phyloP scores from a whole-genome alignment of 2,797 vertebrate species.

The Calcarius lapponicus region DNA sequence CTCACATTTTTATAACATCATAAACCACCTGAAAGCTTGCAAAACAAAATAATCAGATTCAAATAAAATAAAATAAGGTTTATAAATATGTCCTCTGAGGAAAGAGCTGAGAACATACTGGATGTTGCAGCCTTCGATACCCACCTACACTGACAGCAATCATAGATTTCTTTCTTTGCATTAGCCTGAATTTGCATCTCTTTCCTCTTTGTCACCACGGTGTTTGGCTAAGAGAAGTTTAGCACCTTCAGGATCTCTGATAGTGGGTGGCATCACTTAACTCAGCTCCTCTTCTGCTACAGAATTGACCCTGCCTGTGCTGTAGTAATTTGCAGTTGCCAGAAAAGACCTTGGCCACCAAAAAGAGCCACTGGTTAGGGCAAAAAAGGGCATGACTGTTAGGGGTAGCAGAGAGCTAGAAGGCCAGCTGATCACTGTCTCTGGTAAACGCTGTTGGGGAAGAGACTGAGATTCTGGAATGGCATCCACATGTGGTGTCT shows the following conservation, averaged over 20 bases:
- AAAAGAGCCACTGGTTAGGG: not conserved
- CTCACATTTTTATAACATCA: not conserved
- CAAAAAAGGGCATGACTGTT: not conserved
- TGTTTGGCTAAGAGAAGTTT: not conserved
- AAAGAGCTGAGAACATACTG: not conserved
- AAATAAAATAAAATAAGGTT: not conserved
- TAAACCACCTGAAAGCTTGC: not conserved
- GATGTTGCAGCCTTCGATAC: not conserved
- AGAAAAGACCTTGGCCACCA: not conserved
- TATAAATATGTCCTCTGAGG: not conserved
- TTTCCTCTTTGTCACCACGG: not conserved
- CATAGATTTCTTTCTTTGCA: not conserved
- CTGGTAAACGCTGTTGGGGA: not conserved
- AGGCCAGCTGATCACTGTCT: not conserved
- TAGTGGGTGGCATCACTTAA: not conserved
- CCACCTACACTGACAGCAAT: not conserved
- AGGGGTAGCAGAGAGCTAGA: not conserved
- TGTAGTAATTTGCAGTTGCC: not conserved
- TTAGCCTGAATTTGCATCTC: not conserved
- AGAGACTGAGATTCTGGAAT: not conserved
- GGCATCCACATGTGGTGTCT: fast-evolving
- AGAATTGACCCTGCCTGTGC: not conserved
- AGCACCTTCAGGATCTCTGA: not conserved
- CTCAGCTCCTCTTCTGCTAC: not conserved
- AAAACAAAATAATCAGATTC: not conserved